Percentiles rank a stretch among this genome's conserved stretches.
phyloP scores from a whole-genome alignment of 2,888 invertebrate genomes.

The Athalia rosae region DNA sequence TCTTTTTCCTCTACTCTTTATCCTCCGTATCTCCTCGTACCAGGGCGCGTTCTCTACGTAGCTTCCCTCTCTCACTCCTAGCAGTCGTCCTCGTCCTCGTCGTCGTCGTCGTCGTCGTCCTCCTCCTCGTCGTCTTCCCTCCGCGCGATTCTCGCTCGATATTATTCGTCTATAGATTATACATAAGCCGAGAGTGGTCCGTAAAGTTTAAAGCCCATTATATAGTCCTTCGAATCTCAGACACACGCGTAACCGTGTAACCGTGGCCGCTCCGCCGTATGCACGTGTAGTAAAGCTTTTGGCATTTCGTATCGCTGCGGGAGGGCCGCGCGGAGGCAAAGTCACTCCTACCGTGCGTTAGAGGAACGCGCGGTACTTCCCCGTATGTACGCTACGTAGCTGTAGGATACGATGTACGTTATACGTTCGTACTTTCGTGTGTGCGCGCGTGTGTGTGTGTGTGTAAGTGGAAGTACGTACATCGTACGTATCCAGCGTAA shows the following conservation, averaged over 20 bases:
- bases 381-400: too few relatives aligned
- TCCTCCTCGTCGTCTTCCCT: not conserved
- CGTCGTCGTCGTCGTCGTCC: too few relatives aligned
- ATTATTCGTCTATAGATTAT: not conserved
- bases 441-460: not conserved
- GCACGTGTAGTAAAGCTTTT: constrained; percentile 12
- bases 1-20: not conserved
- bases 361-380: too few relatives aligned
- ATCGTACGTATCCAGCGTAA: not conserved
- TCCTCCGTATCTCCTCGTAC: not conserved
- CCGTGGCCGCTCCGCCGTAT: not conserved
- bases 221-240: not conserved
- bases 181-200: not conserved
- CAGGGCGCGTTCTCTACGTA: not conserved
- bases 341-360: constrained; percentile 2
- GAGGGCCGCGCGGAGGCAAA: not conserved
- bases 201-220: not conserved
- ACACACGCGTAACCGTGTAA: too few relatives aligned
- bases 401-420: too few relatives aligned
- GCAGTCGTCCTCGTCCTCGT: too few relatives aligned
- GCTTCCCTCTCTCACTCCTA: too few relatives aligned
- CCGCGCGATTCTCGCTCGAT: not conserved
- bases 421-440: not conserved
- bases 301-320: not conserved
- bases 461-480: too few relatives aligned